Conservation (phyloP, 2,113 vertebrate species). For the Pristiophorus japonicus region DNA sequence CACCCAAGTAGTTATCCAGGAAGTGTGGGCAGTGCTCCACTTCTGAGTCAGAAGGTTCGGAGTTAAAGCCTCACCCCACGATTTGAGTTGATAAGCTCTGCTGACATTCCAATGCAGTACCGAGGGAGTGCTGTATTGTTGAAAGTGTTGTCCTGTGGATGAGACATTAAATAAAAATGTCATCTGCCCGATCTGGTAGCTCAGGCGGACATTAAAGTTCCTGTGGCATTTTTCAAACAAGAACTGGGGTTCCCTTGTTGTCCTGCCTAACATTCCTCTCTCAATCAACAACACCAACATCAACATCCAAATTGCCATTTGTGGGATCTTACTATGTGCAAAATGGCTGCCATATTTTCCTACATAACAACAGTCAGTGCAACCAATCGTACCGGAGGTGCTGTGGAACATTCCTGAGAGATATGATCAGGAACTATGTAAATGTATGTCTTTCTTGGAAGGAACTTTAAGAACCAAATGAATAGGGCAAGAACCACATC, state of each 20-base stretch:
- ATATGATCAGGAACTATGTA: not conserved
- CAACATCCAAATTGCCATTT: not conserved
- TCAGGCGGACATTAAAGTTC: no score
- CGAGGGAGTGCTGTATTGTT: not conserved
- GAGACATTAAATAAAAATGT: not conserved
- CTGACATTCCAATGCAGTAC: not conserved
- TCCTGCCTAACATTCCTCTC: not conserved
- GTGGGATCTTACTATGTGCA: not conserved
- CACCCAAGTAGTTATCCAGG: not conserved
- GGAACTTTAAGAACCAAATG: not conserved
- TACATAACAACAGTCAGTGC: not conserved
- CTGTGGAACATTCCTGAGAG: not conserved
- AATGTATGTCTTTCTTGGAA: not conserved
- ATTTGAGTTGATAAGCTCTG: not conserved
- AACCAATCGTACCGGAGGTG: not conserved
- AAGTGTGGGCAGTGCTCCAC: not conserved
- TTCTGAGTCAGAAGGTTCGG: not conserved
- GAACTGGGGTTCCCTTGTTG: not conserved
- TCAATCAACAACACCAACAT: not conserved
- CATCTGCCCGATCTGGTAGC: no score
- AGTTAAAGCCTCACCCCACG: not conserved
- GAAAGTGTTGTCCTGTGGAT: not conserved
- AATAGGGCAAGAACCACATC: not conserved
- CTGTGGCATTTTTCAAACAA: no score
- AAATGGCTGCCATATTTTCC: not conserved